These are phyloP conservation scores for Deilephila porcellus DNA, from an alignment of 2,888 invertebrate species.

Conservation along the genomic window DNA sequence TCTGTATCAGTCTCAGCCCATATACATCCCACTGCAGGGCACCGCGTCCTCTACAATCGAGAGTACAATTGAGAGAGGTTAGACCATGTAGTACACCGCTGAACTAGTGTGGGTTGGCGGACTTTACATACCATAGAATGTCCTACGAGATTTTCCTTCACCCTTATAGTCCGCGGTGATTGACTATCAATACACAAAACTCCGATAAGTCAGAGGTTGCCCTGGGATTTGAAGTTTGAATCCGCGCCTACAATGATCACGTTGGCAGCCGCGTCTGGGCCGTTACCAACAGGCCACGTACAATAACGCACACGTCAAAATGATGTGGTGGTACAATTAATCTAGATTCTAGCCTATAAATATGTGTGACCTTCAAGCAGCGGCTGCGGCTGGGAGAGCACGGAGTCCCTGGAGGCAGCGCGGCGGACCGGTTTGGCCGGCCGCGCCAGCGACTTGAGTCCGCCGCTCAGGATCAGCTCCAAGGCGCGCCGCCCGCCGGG, in stretches of 20 bases:
- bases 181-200: too few relatives aligned
- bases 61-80: background rate
- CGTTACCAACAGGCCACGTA: too few relatives aligned
- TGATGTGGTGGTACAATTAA: too few relatives aligned
- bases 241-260: too few relatives aligned
- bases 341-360: background rate
- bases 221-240: too few relatives aligned
- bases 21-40: background rate
- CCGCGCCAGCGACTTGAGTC: slow-evolving; percentile 74
- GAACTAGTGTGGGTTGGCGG: background rate
- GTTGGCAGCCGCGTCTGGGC: too few relatives aligned
- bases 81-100: background rate
- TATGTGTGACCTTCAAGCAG: slow-evolving; percentile 69
- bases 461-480: slow-evolving; percentile 75
- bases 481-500: slow-evolving; percentile 74
- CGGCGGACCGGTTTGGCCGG: slow-evolving; percentile 75
- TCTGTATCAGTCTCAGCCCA: background rate
- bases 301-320: too few relatives aligned
- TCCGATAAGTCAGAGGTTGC: too few relatives aligned
- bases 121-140: background rate
- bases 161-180: too few relatives aligned
- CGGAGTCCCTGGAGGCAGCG: slow-evolving; percentile 79
- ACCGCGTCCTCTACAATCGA: background rate
- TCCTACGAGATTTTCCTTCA: too few relatives aligned
- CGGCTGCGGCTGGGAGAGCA: slow-evolving; percentile 78